Evolutionary conservation across 2,113 vertebrate genomes (phyloP).

Genomic region (Oreotrochilus melanogaster): DNA sequence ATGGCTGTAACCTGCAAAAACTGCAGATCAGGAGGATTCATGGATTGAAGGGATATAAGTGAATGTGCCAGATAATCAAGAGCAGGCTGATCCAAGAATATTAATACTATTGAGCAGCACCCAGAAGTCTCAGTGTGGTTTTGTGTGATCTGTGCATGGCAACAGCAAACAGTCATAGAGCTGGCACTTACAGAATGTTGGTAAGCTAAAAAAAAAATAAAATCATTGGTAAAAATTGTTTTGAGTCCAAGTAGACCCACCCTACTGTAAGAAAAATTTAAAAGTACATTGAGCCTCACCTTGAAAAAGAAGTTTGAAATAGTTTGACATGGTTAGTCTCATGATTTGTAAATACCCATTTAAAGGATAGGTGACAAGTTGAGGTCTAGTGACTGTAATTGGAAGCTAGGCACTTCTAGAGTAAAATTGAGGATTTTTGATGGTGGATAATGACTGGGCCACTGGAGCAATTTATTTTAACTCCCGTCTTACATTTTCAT

Average conservation of each 20-base stretch:
- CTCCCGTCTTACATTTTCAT: background rate
- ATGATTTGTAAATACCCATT: background rate
- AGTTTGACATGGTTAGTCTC: background rate
- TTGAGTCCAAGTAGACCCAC: background rate
- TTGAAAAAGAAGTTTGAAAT: background rate
- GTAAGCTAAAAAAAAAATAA: background rate
- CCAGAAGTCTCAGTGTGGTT: fast-evolving
- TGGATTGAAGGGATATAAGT: background rate
- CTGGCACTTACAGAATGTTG: background rate
- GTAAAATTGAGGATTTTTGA: background rate
- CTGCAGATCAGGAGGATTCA: background rate
- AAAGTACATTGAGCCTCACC: background rate
- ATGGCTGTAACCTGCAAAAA: background rate
- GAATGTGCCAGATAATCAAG: background rate
- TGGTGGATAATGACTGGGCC: background rate
- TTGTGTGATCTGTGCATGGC: background rate
- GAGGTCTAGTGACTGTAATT: background rate
- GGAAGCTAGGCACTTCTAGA: background rate
- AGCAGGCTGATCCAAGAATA: background rate
- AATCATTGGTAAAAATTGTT: background rate
- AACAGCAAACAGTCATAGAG: background rate
- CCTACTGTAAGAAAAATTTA: background rate
- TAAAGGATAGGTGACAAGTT: background rate
- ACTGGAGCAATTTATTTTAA: background rate
- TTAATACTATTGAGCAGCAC: background rate